Base-by-base conservation (phyloP, 2,113 vertebrate species). In the Antigone vipio region DNA sequence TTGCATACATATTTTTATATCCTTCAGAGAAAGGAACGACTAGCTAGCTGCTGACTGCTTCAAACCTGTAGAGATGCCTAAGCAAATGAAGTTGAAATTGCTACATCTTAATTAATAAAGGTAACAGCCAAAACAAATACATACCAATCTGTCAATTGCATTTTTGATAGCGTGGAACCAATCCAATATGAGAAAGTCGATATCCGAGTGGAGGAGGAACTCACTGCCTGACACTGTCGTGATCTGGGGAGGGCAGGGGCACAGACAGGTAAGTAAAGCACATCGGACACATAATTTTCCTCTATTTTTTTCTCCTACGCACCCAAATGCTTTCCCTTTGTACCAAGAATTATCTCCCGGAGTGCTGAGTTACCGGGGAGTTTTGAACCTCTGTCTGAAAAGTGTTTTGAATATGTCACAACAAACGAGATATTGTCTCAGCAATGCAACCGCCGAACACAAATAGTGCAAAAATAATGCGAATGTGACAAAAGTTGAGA, bases 161-260 rank as follows among this genome's bases (percentile, higher is more conserved):
- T 98, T 98, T 98, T 98, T 98, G 98, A 99, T 99, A 96, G 98
- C 98, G 35, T 98, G 97, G 96, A 99, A 98, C 98, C 99, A 99
- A 98, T 99, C 98, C 94, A 97, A 97, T 97, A 98, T 98, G 93
- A 98, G 98, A 78, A 98, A 97, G 93, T 98, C 98, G 86, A 98
- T 98, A 95, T 99, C 99, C 55, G 98, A 98, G 95, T 99, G 98
- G 66, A 99, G 96, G 84, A 99, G 98, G 92, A 99, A 98, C 94
- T 99, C 98, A 89, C 98, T 98, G 95, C 99, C 99, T 97, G 98
- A 98, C 79, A 95, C 84, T 67, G 99, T 99, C 24, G 98, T 99
- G 97, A 99, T 98, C 99, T 99, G 79, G 87, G 84, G 92, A 92
- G 68, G 74, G 16, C 32, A 92, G 6, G 73, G 80, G 80, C 79